These are phyloP conservation scores for Drosophila dives DNA, from an alignment of 2,888 invertebrate species.

Conservation along the genomic window DNA sequence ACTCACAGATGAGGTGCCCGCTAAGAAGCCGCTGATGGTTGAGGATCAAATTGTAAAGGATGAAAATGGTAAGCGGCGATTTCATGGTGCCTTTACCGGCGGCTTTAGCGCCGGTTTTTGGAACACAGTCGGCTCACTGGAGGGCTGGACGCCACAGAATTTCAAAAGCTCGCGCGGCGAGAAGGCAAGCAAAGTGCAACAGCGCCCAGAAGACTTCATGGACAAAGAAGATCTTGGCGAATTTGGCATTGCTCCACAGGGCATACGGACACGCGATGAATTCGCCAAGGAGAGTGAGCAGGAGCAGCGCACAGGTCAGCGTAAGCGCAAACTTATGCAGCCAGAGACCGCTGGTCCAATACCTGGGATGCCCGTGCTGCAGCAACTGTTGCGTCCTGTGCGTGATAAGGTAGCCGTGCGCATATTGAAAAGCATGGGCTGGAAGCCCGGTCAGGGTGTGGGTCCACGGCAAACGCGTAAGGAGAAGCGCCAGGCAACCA, in stretches of 20 bases:
- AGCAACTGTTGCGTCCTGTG: conserved; percentile 89
- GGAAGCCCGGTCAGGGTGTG: conserved; percentile 94
- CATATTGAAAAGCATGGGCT: conserved; percentile 95
- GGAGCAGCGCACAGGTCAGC: conserved; percentile 58
- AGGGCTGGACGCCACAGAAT: conserved; percentile 96
- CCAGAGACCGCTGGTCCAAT: conserved; percentile 74
- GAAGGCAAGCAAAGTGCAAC: conserved; percentile 86
- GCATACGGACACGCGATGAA: conserved; percentile 91
- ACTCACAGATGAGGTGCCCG: conserved; percentile 89
- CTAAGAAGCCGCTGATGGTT: conserved; percentile 91
- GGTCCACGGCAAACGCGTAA: conserved; percentile 84
- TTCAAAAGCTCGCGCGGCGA: conserved; percentile 95
- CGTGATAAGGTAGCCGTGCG: conserved; percentile 95
- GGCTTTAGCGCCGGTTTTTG: conserved; percentile 99
- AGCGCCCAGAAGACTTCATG: conserved; percentile 97
- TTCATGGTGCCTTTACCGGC: conserved; percentile 99
- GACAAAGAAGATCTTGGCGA: conserved; percentile 98
- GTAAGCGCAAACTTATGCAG: conserved; percentile 84
- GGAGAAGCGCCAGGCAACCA: conserved; percentile 83
- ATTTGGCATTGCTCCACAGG: conserved; percentile 97
- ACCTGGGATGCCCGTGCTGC: conserved; percentile 89
- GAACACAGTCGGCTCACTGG: conserved; percentile 97
- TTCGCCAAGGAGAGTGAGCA: conserved; percentile 86
- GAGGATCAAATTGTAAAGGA: conserved; percentile 96
- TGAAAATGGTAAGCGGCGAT: conserved; percentile 94